Conservation (phyloP, 2,113 vertebrate genomes). For the Ancistrus triradiatus region DNA sequence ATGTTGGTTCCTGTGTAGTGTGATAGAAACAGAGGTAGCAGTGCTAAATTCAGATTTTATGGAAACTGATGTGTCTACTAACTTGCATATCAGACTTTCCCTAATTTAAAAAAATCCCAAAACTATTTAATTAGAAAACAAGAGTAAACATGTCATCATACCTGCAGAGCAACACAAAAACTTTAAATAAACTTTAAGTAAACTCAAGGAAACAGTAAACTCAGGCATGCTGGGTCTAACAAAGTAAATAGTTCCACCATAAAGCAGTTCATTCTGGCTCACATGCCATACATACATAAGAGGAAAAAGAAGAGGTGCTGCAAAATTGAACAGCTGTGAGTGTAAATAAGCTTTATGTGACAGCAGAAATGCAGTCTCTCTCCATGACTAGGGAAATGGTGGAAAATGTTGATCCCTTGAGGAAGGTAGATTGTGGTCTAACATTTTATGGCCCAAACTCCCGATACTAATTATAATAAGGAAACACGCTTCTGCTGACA, state of each 20-base stretch:
- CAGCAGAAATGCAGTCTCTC: conserved; percentile 58
- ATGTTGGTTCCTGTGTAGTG: no score
- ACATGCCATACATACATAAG: conserved; percentile 58
- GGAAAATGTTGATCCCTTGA: conserved; percentile 64
- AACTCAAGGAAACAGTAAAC: no score
- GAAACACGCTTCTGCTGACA: conserved; percentile 19
- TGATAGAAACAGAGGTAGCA: no score
- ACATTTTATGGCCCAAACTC: conserved; percentile 43
- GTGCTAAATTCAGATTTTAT: no score
- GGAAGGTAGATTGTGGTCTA: conserved; percentile 52
- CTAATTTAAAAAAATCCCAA: no score
- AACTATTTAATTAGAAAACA: background rate
- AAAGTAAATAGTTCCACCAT: no score
- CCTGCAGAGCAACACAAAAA: background rate
- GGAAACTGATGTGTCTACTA: no score
- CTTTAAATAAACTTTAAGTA: background rate
- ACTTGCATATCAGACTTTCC: no score
- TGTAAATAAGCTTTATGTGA: conserved; percentile 76
- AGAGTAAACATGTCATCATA: background rate
- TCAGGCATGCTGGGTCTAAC: background rate
- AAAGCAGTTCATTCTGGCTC: conserved; percentile 36
- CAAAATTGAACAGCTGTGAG: conserved; percentile 71
- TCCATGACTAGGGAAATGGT: conserved; percentile 66
- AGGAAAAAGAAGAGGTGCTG: conserved; percentile 59
- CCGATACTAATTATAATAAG: conserved; percentile 43